Evolutionary conservation across 2,888 invertebrate genomes (phyloP), one percentile per base, ranked within the genome.

Genomic region (Leptarthrus brevirostris): DNA sequence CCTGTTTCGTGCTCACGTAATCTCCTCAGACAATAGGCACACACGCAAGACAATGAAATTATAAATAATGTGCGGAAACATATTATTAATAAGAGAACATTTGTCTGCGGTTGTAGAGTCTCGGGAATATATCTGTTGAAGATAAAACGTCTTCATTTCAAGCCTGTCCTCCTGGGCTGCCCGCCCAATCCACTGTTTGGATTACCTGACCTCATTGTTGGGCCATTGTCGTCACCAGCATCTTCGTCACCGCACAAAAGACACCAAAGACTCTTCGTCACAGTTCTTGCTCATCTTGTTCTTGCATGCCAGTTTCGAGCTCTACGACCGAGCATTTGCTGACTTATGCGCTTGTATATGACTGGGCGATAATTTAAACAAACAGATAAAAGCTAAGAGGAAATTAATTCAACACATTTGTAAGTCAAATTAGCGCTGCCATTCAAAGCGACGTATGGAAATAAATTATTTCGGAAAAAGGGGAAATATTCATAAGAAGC

Each of bases 351-450:
- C 10, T 12, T 40, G 40, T 12, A 12, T 12, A 12, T 12, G n/a
- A 40, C 40, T 40, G 44, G 69, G 52, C 52, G 75, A 75, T 75
- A 75, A 75, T 75, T 75, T 75, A 75, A 75, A 75, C 75, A 75
- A 75, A 73, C 75, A 75, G 75, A 75, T 75, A 75, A 75, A 64
- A 75, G 58, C 74, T 70, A 66, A 70, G 47, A 66, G 58, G 74
- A 71, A 76, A 74, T 76, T 75, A 76, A 75, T 76, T 75, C 74
- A 72, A 56, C 58, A 69, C 74, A 76, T 76, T 75, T 76, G 75
- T 75, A 72, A 76, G 72, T 74, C 74, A 75, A 76, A 76, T 76
- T 75, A 76, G 76, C 58, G 75, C 72, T 74, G 76, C 76, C 76
- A 76, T 74, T 36, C 53, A 72, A 58, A 53, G 72, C 75, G 75